Base-by-base conservation (phyloP, 2,888 invertebrate genomes). In the Zootermopsis nevadensis region DNA sequence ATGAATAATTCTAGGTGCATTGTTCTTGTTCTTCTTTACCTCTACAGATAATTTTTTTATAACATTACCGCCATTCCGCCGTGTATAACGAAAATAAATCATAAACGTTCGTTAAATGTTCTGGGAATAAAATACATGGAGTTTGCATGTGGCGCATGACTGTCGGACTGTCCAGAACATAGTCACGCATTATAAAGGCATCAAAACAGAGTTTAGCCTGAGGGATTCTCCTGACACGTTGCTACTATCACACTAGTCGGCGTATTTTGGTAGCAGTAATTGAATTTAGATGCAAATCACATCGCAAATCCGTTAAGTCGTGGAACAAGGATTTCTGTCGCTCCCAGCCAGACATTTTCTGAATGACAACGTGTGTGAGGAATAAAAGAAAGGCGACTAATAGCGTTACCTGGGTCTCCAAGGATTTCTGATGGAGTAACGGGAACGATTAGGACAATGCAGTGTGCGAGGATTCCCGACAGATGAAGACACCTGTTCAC, bases 241-340 rank as follows among this genome's bases (percentile, higher is more conserved):
- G 69, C 69, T 69, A 69, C 69, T 69, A 69, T 69, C 31, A 33
- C 31, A 42, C 35, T 33, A 38, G n/a, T 31, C 48, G 30, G 35
- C 79, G 30, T 79, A 66, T 79, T 79, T 79, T 79, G 79, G 60
- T 79, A 79, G 66, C 66, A 38, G 60, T 79, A 79, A 79, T 79
- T 79, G 79, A 66, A 79, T 79, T 79, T 79, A 66, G 60, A 79
- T 79, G 79, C 79, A 79, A 79, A 79, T 79, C 79, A 79, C 79
- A 79, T 66, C 79, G 38, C 66, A 79, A 79, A 79, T 79, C 79
- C 79, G 60, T 79, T 66, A 60, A 66, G 60, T 60, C 79, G 66
- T 79, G 66, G 35, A 79, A 31, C 31, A 79, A 79, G 79, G 79
- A 66, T 79, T 79, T 79, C 38, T 66, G 79, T 79, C 12, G 79